phyloP scores from a whole-genome alignment of 1,140 invertebrate genomes.

The Cydia fagiglandana region DNA sequence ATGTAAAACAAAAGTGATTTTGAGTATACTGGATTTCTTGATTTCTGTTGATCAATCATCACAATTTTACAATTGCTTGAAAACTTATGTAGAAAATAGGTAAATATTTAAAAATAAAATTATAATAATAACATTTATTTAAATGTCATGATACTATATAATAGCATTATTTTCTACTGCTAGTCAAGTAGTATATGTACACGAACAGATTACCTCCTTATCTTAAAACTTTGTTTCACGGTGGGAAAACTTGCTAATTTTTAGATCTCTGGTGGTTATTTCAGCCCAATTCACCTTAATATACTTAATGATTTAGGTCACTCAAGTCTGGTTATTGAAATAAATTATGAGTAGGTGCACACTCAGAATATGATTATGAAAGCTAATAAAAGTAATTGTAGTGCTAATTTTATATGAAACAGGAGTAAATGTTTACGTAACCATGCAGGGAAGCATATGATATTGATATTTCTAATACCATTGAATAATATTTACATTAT shows the following conservation, averaged over 20 bases:
- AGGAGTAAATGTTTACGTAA: slow-evolving; percentile 18
- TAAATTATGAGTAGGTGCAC: slow-evolving; percentile 27
- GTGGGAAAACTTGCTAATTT: slow-evolving; percentile 72
- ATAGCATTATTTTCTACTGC: slow-evolving; percentile 28
- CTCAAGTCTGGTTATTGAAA: slow-evolving; percentile 33
- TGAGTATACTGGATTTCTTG: slow-evolving; percentile 39
- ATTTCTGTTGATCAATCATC: slow-evolving; percentile 17
- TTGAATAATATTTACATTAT: slow-evolving; percentile 4
- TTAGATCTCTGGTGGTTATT: slow-evolving; percentile 69
- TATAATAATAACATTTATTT: slow-evolving; percentile 26
- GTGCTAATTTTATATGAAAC: slow-evolving; percentile 20
- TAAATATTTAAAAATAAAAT: slow-evolving; percentile 31
- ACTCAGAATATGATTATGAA: neutral
- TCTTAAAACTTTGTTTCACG: slow-evolving; percentile 67
- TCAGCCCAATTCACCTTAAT: slow-evolving; percentile 53
- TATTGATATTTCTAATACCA: slow-evolving; percentile 3
- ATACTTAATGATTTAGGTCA: slow-evolving; percentile 41
- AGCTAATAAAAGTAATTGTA: slow-evolving; percentile 1
- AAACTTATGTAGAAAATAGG: slow-evolving; percentile 30
- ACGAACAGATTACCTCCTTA: slow-evolving; percentile 58
- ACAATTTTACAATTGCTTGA: slow-evolving; percentile 19
- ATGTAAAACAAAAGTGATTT: slow-evolving; percentile 70
- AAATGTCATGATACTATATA: slow-evolving; percentile 30
- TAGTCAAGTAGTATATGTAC: slow-evolving; percentile 35
- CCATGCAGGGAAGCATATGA: slow-evolving; percentile 19